Conservation (phyloP, 37 sponge, comb jelly and placozoan genomes). For the Halichondria panicea region DNA sequence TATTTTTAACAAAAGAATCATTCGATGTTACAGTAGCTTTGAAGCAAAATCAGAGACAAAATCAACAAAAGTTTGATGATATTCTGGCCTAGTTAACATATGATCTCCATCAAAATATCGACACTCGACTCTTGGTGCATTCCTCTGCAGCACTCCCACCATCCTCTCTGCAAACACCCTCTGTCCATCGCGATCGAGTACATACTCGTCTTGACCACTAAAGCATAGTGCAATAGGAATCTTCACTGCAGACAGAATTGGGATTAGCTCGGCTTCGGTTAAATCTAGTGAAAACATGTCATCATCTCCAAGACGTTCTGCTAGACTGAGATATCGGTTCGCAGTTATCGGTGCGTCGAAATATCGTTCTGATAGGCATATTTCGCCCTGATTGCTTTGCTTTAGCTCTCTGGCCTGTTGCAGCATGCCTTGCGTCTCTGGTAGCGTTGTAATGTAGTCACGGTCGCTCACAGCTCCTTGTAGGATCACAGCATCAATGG, state of each 20-base stretch:
- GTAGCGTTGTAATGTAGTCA: slow-evolving; percentile 9
- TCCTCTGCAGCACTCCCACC: slow-evolving; percentile 21
- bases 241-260: slow-evolving; percentile 23
- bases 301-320: slow-evolving; percentile 44
- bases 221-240: slow-evolving; percentile 45
- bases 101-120: slow-evolving; percentile 40
- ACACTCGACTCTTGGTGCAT: slow-evolving; percentile 11
- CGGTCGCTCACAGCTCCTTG: slow-evolving; percentile 57
- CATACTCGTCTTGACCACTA: slow-evolving; percentile 48
- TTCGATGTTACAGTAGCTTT: not conserved
- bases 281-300: slow-evolving; percentile 64
- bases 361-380: slow-evolving; percentile 2
- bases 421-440: slow-evolving; percentile 7
- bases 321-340: slow-evolving; percentile 38
- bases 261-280: slow-evolving; percentile 32
- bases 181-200: slow-evolving; percentile 29
- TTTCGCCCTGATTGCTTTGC: slow-evolving; percentile 9
- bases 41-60: slow-evolving; percentile 16
- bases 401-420: slow-evolving; percentile 28
- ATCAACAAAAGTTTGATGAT: slow-evolving; percentile 37
- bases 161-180: slow-evolving; percentile 32
- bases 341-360: slow-evolving; percentile 56
- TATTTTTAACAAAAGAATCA: not conserved
- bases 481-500: slow-evolving; percentile 30
- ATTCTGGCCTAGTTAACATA: slow-evolving; percentile 5